Conservation (phyloP, 2,113 vertebrate species). For the Dasypus novemcinctus region DNA sequence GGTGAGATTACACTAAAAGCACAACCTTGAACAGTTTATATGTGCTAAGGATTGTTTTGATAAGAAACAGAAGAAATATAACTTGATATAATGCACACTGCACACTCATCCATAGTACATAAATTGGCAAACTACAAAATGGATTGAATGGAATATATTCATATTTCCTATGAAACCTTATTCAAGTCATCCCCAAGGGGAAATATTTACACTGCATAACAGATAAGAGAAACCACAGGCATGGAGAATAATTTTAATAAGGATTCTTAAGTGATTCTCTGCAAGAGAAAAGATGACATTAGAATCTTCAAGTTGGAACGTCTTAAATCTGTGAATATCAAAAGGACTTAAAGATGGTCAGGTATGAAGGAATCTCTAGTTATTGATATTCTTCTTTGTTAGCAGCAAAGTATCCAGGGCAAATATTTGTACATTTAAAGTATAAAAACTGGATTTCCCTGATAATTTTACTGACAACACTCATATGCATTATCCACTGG, state of each 20-base stretch:
- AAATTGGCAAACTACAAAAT: constrained; percentile 27
- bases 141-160: background rate
- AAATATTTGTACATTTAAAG: background rate
- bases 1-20: background rate
- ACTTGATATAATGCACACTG: background rate
- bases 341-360: background rate
- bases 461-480: background rate
- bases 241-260: background rate
- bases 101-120: background rate
- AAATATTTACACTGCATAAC: background rate
- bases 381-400: background rate
- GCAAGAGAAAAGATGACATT: background rate
- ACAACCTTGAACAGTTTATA: background rate
- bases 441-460: background rate
- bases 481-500: background rate
- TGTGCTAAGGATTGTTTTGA: background rate
- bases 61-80: background rate
- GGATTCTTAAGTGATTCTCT: background rate
- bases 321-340: background rate
- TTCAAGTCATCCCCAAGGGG: background rate
- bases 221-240: background rate
- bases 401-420: background rate
- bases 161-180: background rate
- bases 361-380: background rate
- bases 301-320: background rate